phyloP scores from a whole-genome alignment of 37 sponge, comb jelly and placozoan genomes.

The Lycopodina hypogea region DNA sequence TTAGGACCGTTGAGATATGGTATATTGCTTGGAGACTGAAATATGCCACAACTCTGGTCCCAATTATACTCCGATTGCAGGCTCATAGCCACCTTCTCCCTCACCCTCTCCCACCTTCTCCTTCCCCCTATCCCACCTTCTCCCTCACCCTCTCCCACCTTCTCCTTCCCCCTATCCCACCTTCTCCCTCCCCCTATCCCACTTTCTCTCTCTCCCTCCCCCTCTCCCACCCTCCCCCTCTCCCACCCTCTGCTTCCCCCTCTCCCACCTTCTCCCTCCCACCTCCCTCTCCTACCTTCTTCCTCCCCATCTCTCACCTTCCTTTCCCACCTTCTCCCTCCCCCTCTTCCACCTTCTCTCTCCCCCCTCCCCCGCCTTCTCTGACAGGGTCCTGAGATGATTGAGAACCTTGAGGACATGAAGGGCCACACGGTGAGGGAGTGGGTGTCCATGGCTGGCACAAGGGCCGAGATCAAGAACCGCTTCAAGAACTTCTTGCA shows the following conservation, averaged over 20 bases:
- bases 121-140: not conserved
- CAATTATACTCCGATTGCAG: not conserved
- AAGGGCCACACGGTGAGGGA: conserved; percentile 95
- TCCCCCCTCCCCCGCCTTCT: too few species aligned
- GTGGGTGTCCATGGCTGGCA: conserved; percentile 97
- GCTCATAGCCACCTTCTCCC: not conserved
- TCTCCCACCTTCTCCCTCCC: not conserved
- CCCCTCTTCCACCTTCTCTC: too few species aligned
- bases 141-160: not conserved
- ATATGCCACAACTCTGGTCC: too few species aligned
- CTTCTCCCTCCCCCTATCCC: too few species aligned
- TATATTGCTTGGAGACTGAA: too few species aligned
- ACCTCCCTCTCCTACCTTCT: not conserved
- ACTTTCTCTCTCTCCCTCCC: too few species aligned
- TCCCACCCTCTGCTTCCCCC: not conserved
- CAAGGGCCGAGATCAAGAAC: conserved; percentile 93
- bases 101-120: not conserved
- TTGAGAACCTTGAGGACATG: conserved; percentile 95
- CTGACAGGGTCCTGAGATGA: conserved; percentile 73
- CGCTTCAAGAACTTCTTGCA: conserved; percentile 91
- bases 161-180: not conserved
- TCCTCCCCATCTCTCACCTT: too few species aligned
- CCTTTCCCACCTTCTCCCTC: too few species aligned
- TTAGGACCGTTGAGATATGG: too few species aligned
- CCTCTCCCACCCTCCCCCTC: not conserved